These are phyloP conservation scores for Chymomyza costata DNA, from an alignment of 1,140 invertebrate genomes.

Conservation along the genomic window DNA sequence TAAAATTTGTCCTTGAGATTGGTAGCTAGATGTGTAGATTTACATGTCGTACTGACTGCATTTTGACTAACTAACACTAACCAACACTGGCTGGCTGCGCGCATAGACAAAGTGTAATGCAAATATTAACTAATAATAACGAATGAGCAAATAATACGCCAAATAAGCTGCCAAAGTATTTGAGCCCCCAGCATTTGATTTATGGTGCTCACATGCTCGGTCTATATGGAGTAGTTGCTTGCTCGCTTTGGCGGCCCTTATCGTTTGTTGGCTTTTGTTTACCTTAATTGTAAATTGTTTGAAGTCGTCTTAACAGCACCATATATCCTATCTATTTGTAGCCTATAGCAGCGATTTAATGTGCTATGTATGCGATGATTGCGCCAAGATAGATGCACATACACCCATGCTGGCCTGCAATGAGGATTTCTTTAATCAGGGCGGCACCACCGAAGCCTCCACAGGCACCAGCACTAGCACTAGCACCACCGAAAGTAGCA, in stretches of 20 bases:
- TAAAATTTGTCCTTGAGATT: too few species aligned
- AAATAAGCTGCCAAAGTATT: slow-evolving; percentile 22
- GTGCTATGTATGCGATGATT: slow-evolving; percentile 70
- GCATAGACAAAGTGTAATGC: too few species aligned
- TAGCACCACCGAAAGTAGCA: slow-evolving; percentile 8
- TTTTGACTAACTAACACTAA: too few species aligned
- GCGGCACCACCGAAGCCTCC: slow-evolving; percentile 51
- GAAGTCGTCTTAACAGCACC: neutral
- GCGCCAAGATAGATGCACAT: slow-evolving; percentile 29
- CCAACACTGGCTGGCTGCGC: too few species aligned
- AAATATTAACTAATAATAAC: slow-evolving; percentile 46
- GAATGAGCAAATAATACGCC: slow-evolving; percentile 55
- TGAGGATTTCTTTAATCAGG: slow-evolving; percentile 54
- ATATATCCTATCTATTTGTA: slow-evolving; percentile 12
- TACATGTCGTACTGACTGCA: too few species aligned
- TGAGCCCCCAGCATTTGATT: slow-evolving; percentile 38
- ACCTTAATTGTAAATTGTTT: slow-evolving; percentile 56
- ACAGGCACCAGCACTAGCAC: slow-evolving; percentile 45
- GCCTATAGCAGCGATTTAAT: slow-evolving; percentile 50
- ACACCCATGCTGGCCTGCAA: slow-evolving; percentile 56
- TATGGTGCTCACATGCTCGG: slow-evolving; percentile 46
- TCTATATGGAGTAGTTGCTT: too few species aligned
- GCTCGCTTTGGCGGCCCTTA: slow-evolving; percentile 44
- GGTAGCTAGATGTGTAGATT: too few species aligned
- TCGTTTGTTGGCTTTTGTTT: slow-evolving; percentile 45